Base-by-base conservation (phyloP, 2,888 invertebrate species). In the Portevinia maculata region DNA sequence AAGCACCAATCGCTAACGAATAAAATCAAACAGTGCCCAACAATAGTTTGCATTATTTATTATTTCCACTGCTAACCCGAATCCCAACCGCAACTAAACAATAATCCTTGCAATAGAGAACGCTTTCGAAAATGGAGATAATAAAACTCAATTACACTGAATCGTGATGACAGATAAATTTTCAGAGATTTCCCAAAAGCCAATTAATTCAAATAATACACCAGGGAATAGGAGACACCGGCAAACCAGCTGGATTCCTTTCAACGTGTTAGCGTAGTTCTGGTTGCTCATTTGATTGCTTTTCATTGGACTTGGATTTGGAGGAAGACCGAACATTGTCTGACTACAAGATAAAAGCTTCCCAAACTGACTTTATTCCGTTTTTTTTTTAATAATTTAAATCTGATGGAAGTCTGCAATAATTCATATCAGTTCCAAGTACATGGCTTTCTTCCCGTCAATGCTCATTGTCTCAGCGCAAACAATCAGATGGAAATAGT, bases 121-220 rank as follows among this genome's bases (percentile, higher is more conserved):
- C 59, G 53, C 59, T 70, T 21, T 70, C 37, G 67, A 75, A 57
- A 60, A 76, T 76, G 65, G 53, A 65, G 71, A 81, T 65, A 81
- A 81, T 75, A 81, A 70, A 71, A 64, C 53, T 76, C 53, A 81
- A 81, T 81, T 76, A 81, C 48, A 81, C 65, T 83, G 71, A 83
- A 71, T 60, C 76, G 76, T 76, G 76, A 76, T 65, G 70, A 53
- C 60, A 60, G 59, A 81, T 76, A 71, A 71, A 81, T 81, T 76
- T 34, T 48, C 64, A 19, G 60, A 60, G 81, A 75, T 76, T 76
- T 71, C 71, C 59, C 39, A 53, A 71, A 81, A 76, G 59, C 59
- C 81, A 83, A 83, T 83, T 76, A 83, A 83, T 76, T 76, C 71
- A 76, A 67, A 76, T 76, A 71, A 76, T 83, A 52, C 64, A 32